Evolutionary conservation across 1,140 invertebrate species (phyloP).

Genomic region (Scaptodrosophila lebanonensis): DNA sequence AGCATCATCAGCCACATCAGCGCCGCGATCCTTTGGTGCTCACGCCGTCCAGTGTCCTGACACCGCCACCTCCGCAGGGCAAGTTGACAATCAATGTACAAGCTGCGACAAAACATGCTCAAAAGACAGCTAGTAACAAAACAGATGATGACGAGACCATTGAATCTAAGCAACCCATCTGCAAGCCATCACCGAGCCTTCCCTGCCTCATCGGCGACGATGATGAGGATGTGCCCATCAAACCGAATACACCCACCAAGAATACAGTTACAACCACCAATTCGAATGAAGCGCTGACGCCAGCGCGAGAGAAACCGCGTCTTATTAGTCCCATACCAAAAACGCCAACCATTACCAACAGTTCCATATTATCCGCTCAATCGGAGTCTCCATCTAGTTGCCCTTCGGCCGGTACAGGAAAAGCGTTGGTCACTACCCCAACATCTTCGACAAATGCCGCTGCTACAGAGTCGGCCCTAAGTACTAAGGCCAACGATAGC

Average conservation of each 20-base stretch:
- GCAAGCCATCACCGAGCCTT: slow-evolving; percentile 72
- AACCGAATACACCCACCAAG: slow-evolving; percentile 21
- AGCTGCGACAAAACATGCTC: slow-evolving; percentile 55
- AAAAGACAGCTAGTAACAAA: slow-evolving; percentile 40
- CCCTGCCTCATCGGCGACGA: slow-evolving; percentile 70
- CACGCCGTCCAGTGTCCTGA: neutral
- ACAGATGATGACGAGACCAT: slow-evolving; percentile 14
- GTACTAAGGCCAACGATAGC: slow-evolving; percentile 8
- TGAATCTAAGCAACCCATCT: slow-evolving; percentile 40
- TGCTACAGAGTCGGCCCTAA: slow-evolving; percentile 19
- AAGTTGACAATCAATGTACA: slow-evolving; percentile 70
- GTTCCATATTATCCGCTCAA: slow-evolving; percentile 57
- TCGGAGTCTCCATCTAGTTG: slow-evolving; percentile 55
- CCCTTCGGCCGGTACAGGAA: neutral
- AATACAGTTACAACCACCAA: slow-evolving; percentile 49
- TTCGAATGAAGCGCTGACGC: slow-evolving; percentile 70
- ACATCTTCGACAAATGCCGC: slow-evolving; percentile 46
- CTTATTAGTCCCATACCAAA: slow-evolving; percentile 81
- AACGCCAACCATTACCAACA: slow-evolving; percentile 72
- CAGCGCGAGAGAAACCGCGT: slow-evolving; percentile 78
- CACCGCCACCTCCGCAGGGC: slow-evolving; percentile 11
- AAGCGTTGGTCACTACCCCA: slow-evolving; percentile 53
- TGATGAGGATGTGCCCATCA: slow-evolving; percentile 42
- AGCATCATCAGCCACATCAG: slow-evolving; percentile 83
- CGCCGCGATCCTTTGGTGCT: slow-evolving; percentile 80